Evolutionary conservation across 1,140 invertebrate genomes (phyloP).

Genomic region (Plectrocnemia conspersa): DNA sequence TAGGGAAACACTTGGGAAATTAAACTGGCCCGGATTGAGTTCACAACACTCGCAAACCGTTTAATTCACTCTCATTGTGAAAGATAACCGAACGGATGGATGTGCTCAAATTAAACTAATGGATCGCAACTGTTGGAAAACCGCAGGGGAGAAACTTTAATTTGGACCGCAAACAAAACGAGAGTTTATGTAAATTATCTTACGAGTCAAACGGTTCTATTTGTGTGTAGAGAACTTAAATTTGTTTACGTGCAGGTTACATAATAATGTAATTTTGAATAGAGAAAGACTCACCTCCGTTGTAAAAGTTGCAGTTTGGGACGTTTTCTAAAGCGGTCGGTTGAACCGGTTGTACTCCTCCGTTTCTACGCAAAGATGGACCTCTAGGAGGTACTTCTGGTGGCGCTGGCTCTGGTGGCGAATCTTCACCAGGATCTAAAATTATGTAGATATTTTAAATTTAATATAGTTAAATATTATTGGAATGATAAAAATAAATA

Average conservation of each 20-base stretch:
- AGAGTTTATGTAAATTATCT: too few relatives aligned
- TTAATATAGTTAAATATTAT: too few relatives aligned
- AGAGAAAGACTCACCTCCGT: slow-evolving; percentile 26
- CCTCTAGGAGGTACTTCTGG: slow-evolving; percentile 68
- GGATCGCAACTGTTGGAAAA: slow-evolving; percentile 19
- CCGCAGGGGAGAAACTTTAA: slow-evolving; percentile 15
- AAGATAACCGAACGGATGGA: slow-evolving; percentile 11
- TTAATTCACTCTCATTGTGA: slow-evolving; percentile 17
- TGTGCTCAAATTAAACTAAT: slow-evolving; percentile 21
- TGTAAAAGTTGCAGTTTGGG: slow-evolving; percentile 33
- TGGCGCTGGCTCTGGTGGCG: slow-evolving; percentile 67
- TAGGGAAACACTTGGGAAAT: slow-evolving; percentile 20
- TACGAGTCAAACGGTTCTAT: too few relatives aligned
- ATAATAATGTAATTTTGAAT: neutral
- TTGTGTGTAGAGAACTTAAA: too few relatives aligned
- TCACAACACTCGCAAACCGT: slow-evolving; percentile 14
- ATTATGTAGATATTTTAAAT: too few relatives aligned
- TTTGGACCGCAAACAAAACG: too few relatives aligned
- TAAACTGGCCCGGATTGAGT: slow-evolving; percentile 19
- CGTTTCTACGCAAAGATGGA: slow-evolving; percentile 58
- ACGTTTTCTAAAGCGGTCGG: slow-evolving; percentile 33
- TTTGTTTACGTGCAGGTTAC: too few relatives aligned
- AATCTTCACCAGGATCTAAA: slow-evolving; percentile 57
- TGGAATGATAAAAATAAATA: too few relatives aligned
- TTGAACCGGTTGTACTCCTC: slow-evolving; percentile 40